A percentile compares a stretch with the other conserved stretches of the same genome.
These are phyloP conservation scores for Porites australiensis DNA, from an alignment of 64 coral and sea anemone genomes.

Conservation along the genomic window DNA sequence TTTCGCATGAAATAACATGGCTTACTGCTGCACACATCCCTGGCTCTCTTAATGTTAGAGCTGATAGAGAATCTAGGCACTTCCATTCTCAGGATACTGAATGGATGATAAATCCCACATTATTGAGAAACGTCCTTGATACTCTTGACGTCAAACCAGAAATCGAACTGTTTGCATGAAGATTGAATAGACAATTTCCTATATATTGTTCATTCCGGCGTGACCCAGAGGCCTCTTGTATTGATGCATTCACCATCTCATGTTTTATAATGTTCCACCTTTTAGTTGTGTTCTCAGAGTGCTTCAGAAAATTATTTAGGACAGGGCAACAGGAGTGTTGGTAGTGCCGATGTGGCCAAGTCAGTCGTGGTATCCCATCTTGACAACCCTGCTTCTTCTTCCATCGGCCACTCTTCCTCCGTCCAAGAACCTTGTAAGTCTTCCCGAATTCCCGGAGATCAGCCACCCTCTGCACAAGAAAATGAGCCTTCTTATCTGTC, in stretches of 20 bases:
- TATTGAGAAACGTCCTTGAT: constrained; percentile 24
- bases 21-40: constrained; percentile 76
- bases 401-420: constrained; percentile 5
- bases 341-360: constrained; percentile 56
- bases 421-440: neutral
- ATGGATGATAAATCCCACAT: constrained; percentile 58
- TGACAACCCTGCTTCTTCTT: constrained; percentile 16
- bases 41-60: constrained; percentile 36
- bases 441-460: neutral
- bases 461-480: constrained; percentile 45
- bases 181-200: constrained; percentile 43
- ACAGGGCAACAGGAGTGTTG: constrained; percentile 52
- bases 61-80: constrained; percentile 57
- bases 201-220: constrained; percentile 43
- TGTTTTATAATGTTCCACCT: constrained; percentile 58
- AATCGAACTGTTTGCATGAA: constrained; percentile 68
- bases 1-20: constrained; percentile 50
- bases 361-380: constrained; percentile 27
- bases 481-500: neutral
- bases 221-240: constrained; percentile 42
- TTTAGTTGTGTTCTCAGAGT: constrained; percentile 46
- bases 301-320: constrained; percentile 40
- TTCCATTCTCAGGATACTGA: constrained; percentile 54
- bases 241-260: constrained; percentile 47
- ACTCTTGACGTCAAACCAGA: constrained; percentile 48